Percentiles rank a stretch among this genome's conserved stretches.
phyloP scores from a whole-genome alignment of 2,797 vertebrate genomes.

The Hyperoplus lanceolatus region DNA sequence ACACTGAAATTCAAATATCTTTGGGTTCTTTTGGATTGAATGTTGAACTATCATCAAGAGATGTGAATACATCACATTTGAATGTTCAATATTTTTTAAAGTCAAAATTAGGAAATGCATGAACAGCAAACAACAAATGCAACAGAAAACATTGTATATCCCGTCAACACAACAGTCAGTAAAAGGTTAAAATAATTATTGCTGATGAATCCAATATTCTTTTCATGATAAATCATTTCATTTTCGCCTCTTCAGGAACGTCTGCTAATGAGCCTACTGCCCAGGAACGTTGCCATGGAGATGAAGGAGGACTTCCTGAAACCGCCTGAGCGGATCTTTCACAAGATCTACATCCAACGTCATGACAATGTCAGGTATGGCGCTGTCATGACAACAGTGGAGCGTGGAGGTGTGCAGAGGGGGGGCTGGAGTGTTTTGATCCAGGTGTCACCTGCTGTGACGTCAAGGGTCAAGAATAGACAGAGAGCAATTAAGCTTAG shows the following conservation, averaged over 20 bases:
- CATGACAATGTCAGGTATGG: conserved; percentile 96
- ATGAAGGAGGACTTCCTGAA: conserved; percentile 99
- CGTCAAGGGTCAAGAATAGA: conserved; percentile 65
- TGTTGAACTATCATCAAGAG: too few species aligned
- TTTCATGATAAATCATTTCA: neutral
- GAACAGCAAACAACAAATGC: too few species aligned
- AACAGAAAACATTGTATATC: too few species aligned
- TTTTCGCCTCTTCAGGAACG: conserved; percentile 85
- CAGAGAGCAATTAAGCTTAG: conserved; percentile 50
- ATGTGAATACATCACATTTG: too few species aligned
- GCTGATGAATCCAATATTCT: neutral
- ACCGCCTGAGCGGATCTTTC: conserved; percentile 96
- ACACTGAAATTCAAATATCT: too few species aligned
- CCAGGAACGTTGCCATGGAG: conserved; percentile 98
- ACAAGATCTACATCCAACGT: conserved; percentile 98
- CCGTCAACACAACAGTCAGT: too few species aligned
- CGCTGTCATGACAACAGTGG: conserved; percentile 74
- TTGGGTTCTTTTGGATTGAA: too few species aligned
- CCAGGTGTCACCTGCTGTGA: conserved; percentile 67
- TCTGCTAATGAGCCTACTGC: conserved; percentile 95
- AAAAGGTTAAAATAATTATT: neutral
- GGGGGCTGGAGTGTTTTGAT: conserved; percentile 53
- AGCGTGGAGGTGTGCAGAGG: conserved; percentile 3
- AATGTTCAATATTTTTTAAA: too few species aligned
- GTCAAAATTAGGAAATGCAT: too few species aligned